Evolutionary conservation across 2,888 invertebrate genomes (phyloP).

Genomic region (Hyalella azteca): DNA sequence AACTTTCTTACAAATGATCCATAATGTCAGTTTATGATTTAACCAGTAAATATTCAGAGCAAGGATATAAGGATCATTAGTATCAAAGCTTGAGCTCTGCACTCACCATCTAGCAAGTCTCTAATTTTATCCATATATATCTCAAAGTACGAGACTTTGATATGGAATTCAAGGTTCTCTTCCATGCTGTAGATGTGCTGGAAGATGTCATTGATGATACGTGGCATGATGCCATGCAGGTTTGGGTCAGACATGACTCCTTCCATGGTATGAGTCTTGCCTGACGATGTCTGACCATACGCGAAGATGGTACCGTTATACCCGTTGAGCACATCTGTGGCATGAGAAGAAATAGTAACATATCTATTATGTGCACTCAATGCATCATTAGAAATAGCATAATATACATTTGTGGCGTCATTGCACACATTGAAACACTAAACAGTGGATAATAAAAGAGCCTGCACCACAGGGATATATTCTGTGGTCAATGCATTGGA

Average conservation of each 20-base stretch:
- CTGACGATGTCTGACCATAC: constrained; percentile 99
- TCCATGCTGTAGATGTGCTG: constrained; percentile 99
- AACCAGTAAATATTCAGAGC: no score
- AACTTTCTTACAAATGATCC: no score
- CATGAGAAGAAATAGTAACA: not conserved
- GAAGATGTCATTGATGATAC: constrained; percentile 99
- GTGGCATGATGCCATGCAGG: constrained; percentile 96
- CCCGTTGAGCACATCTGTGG: constrained; percentile 89
- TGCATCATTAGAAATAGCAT: no score
- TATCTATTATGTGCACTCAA: no score
- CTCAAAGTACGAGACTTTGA: constrained; percentile 99
- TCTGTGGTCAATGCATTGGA: no score
- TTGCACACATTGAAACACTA: no score
- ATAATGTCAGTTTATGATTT: no score
- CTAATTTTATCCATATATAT: constrained; percentile 99
- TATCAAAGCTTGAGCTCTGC: no score
- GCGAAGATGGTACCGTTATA: constrained; percentile 99
- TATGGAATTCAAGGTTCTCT: constrained; percentile 99
- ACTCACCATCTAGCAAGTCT: constrained; percentile 91
- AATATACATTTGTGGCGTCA: no score
- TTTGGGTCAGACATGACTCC: constrained; percentile 88
- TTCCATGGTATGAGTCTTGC: constrained; percentile 99
- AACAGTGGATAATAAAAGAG: no score
- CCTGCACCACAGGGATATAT: no score
- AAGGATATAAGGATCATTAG: no score